phyloP scores from a whole-genome alignment of 2,888 invertebrate genomes.

The Xestobium rufovillosum region DNA sequence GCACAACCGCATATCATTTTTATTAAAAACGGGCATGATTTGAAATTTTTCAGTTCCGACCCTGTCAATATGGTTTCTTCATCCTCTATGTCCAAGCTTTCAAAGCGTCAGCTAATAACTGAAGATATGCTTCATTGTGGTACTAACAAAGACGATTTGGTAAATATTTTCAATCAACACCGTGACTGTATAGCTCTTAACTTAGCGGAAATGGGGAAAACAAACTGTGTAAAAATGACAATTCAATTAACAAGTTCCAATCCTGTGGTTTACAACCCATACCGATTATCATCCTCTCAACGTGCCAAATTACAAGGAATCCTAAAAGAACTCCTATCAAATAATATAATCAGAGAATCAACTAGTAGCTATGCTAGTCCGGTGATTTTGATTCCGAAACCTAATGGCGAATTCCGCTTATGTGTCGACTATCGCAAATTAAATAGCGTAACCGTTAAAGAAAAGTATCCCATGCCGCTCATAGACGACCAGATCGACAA shows the following conservation, averaged over 20 bases:
- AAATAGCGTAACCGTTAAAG: not conserved
- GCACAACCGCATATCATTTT: too few relatives aligned
- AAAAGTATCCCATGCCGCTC: constrained; percentile 1
- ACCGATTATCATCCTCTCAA: not conserved
- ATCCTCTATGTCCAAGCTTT: too few relatives aligned
- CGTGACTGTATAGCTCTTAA: not conserved
- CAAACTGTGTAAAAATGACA: not conserved
- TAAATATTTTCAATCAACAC: not conserved
- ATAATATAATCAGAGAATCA: not conserved
- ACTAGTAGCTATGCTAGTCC: not conserved
- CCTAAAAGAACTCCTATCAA: not conserved
- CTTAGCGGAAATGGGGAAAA: not conserved
- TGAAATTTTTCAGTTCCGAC: too few relatives aligned
- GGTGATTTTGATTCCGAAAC: not conserved
- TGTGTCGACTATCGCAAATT: not conserved
- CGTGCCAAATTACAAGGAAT: not conserved
- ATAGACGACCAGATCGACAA: not conserved
- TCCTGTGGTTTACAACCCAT: not conserved
- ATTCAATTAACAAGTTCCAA: not conserved
- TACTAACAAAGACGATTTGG: too few relatives aligned
- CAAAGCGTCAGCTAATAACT: too few relatives aligned
- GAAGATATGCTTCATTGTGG: too few relatives aligned
- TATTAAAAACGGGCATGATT: too few relatives aligned
- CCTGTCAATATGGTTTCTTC: too few relatives aligned
- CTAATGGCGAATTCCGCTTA: not conserved